Conservation (phyloP, 2,113 vertebrate genomes). For the Hemibagrus wyckioides region DNA sequence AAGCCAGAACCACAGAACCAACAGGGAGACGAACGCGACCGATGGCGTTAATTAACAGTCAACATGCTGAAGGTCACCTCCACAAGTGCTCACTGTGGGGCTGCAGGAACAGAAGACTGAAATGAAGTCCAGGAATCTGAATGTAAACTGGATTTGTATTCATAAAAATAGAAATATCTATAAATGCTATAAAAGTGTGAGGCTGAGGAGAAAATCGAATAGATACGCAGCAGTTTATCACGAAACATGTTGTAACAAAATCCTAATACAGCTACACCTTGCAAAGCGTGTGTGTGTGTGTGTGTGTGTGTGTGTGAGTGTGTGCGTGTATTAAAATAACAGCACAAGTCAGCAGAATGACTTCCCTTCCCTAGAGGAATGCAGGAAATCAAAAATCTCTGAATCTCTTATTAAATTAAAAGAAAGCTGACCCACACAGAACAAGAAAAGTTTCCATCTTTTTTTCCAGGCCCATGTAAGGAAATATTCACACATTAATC, state of each 20-base stretch:
- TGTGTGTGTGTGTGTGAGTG: neutral
- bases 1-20: neutral
- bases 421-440: slow-evolving; percentile 13
- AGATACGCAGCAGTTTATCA: neutral
- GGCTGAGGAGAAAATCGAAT: neutral
- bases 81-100: neutral
- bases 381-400: slow-evolving; percentile 37
- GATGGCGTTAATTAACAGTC: neutral
- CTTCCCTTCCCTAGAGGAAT: slow-evolving; percentile 24
- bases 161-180: neutral
- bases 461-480: slow-evolving; percentile 13
- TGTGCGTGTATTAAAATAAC: neutral
- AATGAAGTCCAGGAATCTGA: neutral
- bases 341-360: slow-evolving; percentile 42
- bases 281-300: neutral
- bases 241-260: neutral
- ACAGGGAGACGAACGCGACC: neutral
- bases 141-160: neutral
- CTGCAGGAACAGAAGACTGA: neutral
- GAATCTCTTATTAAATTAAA: slow-evolving; percentile 29
- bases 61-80: slow-evolving; percentile 14
- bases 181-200: neutral
- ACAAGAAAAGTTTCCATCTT: neutral
- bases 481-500: neutral
- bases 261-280: neutral